Conservation (phyloP, 2,888 invertebrate genomes). For the Dolichomitus sp. region DNA sequence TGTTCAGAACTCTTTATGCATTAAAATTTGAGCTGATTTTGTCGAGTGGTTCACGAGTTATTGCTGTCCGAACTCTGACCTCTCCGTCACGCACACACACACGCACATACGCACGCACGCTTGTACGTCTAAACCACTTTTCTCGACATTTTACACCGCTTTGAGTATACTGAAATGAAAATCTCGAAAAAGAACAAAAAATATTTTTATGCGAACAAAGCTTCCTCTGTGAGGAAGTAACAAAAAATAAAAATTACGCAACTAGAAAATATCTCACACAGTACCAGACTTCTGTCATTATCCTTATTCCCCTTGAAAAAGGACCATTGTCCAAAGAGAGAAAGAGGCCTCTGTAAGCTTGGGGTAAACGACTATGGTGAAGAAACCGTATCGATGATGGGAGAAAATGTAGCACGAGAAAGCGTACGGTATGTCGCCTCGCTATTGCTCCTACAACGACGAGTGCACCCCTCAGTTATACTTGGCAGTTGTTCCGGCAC, state of each 20-base stretch:
- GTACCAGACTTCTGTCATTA: constrained; percentile 15
- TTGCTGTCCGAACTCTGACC: too few species aligned
- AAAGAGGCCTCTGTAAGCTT: constrained; percentile 25
- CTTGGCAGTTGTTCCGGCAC: constrained; percentile 42
- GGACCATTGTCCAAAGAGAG: constrained; percentile 42
- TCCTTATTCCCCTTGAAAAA: constrained; percentile 14
- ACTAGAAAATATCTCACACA: constrained; percentile 36
- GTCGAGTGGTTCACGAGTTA: too few species aligned
- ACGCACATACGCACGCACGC: too few species aligned
- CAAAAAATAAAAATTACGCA: constrained; percentile 17
- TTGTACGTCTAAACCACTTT: not conserved
- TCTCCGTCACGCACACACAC: too few species aligned
- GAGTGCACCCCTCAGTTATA: constrained; percentile 11
- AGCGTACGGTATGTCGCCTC: constrained; percentile 26
- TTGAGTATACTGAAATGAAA: too few species aligned
- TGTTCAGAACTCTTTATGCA: too few species aligned
- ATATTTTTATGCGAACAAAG: too few species aligned
- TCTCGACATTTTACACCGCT: too few species aligned
- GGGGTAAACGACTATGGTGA: constrained; percentile 45
- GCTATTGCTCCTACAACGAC: constrained; percentile 21
- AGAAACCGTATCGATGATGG: constrained; percentile 62
- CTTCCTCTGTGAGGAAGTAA: not conserved
- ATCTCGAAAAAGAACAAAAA: too few species aligned
- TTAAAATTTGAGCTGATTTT: too few species aligned
- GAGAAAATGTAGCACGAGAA: constrained; percentile 47